These are phyloP conservation scores for Syrphus vitripennis DNA, from an alignment of 2,888 invertebrate genomes.

Conservation along the genomic window DNA sequence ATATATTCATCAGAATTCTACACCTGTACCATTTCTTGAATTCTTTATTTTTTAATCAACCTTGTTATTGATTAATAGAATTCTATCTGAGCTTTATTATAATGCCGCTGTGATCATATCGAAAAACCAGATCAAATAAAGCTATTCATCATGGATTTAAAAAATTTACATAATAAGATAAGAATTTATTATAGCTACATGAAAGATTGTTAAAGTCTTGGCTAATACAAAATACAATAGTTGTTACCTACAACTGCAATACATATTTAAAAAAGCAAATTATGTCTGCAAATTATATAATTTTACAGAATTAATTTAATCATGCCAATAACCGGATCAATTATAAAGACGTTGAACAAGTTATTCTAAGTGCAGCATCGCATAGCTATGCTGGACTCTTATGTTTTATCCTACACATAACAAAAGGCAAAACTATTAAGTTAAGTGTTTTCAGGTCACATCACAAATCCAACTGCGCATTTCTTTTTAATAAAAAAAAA, in stretches of 20 bases:
- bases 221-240: too few species aligned
- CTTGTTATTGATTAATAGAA: background rate
- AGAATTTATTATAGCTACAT: background rate
- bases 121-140: background rate
- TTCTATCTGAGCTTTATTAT: background rate
- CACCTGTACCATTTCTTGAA: too few species aligned
- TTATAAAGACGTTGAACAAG: background rate
- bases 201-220: background rate
- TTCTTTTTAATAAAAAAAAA: background rate
- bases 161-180: background rate
- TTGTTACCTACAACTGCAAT: background rate
- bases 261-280: background rate
- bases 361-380: constrained; percentile 19
- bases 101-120: background rate
- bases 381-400: background rate
- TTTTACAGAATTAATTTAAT: constrained; percentile 32
- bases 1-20: too few species aligned
- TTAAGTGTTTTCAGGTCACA: background rate
- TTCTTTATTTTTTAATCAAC: background rate
- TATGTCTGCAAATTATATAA: constrained; percentile 30
- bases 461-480: constrained; percentile 32
- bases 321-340: constrained; percentile 59
- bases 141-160: background rate
- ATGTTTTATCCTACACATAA: background rate
- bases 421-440: background rate